These are phyloP conservation scores for Phacellophora camtschatica DNA, from an alignment of 30 jellyfish, hydroid and myxozoan species.

Conservation along the genomic window DNA sequence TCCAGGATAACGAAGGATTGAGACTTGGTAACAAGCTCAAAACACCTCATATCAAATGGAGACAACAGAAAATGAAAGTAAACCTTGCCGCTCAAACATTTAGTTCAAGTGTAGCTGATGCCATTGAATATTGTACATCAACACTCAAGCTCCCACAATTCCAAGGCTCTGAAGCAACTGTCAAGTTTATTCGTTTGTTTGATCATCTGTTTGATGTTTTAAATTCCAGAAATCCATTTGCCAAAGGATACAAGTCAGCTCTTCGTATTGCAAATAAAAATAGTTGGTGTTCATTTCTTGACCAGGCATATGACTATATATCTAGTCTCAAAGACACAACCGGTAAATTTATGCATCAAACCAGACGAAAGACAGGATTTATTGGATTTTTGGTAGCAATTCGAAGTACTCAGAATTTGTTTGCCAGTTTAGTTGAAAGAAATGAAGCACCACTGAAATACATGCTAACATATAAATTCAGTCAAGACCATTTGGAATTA, in stretches of 20 bases:
- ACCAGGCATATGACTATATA: no score
- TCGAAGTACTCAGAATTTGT: neutral
- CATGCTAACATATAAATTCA: slow-evolving; percentile 46
- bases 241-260: slow-evolving; percentile 35
- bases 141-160: slow-evolving; percentile 23
- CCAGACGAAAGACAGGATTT: slow-evolving; percentile 25
- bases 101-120: slow-evolving; percentile 25
- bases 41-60: slow-evolving; percentile 20
- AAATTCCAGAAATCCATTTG: slow-evolving; percentile 42
- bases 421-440: neutral
- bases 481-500: slow-evolving; percentile 56
- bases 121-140: slow-evolving; percentile 10
- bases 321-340: no score
- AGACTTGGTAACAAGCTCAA: slow-evolving; percentile 27
- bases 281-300: no score
- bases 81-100: slow-evolving; percentile 27
- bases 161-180: slow-evolving; percentile 34
- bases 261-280: no score
- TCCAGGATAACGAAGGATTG: slow-evolving; percentile 50
- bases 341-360: no score
- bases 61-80: slow-evolving; percentile 43
- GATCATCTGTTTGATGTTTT: slow-evolving; percentile 25
- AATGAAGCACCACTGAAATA: slow-evolving; percentile 27
- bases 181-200: slow-evolving; percentile 15
- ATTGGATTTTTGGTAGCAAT: slow-evolving; percentile 16